These are phyloP conservation scores for Trissolcus brochymenae DNA, from an alignment of 2,888 invertebrate genomes.

Conservation along the genomic window DNA sequence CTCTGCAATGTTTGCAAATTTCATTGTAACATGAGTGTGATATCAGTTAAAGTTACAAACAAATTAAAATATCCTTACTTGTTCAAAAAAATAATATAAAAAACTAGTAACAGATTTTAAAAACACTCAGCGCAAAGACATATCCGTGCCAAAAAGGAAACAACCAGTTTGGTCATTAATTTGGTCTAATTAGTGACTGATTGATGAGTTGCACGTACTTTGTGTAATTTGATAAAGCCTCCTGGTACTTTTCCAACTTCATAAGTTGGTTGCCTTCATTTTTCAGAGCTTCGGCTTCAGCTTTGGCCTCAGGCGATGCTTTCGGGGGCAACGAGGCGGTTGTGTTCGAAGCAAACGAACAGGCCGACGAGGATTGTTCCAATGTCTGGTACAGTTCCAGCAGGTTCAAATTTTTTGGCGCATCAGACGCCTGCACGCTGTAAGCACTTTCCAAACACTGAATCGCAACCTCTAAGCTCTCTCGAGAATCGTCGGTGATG, in stretches of 20 bases:
- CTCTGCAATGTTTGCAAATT: constrained; percentile 78
- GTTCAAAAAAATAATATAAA: no score
- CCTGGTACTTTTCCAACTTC: constrained; percentile 87
- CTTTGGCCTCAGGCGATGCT: constrained; percentile 81
- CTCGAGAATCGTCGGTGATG: constrained; percentile 78
- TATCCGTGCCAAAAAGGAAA: no score
- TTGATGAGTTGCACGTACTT: no score
- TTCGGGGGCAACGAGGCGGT: constrained; percentile 76
- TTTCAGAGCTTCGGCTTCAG: constrained; percentile 83
- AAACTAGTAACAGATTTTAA: no score
- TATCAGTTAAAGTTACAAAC: no score
- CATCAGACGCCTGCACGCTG: constrained; percentile 80
- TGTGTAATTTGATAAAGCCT: constrained; percentile 90
- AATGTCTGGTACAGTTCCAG: constrained; percentile 76
- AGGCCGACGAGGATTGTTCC: constrained; percentile 60
- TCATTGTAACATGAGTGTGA: no score
- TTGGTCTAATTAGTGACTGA: no score
- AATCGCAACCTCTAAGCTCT: constrained; percentile 94
- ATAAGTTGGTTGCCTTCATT: constrained; percentile 92
- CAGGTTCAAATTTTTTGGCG: constrained; percentile 74
- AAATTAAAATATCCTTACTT: no score
- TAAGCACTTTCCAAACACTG: constrained; percentile 96
- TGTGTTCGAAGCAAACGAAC: constrained; percentile 43
- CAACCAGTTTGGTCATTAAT: no score
- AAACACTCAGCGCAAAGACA: no score